A percentile compares a stretch with the other conserved stretches of the same genome.
These are phyloP conservation scores for Nemapogon koenigi DNA, from an alignment of 2,888 invertebrate species.

Conservation along the genomic window DNA sequence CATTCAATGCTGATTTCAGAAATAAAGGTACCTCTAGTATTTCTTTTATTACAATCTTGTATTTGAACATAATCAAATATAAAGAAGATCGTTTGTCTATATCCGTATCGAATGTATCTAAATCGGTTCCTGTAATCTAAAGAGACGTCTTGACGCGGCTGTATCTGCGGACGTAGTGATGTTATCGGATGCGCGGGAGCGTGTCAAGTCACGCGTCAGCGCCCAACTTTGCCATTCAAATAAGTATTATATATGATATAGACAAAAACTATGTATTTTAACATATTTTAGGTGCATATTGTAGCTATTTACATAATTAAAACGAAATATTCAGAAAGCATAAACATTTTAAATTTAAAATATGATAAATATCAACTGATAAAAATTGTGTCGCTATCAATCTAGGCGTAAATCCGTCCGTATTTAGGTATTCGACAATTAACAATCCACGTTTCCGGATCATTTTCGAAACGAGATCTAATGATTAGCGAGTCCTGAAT, in stretches of 20 bases:
- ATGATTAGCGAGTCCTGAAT: conserved; percentile 27
- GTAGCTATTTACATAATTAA: conserved; percentile 6
- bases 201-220: conserved; percentile 31
- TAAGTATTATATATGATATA: conserved; percentile 26
- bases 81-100: too few relatives aligned
- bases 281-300: conserved; percentile 2
- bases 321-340: conserved; percentile 7
- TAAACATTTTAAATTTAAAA: conserved; percentile 5
- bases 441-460: conserved; percentile 26
- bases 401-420: conserved; percentile 4
- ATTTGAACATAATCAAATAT: too few relatives aligned
- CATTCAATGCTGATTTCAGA: too few relatives aligned
- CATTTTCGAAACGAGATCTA: conserved; percentile 24
- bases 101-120: too few relatives aligned
- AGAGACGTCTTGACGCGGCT: conserved; percentile 9
- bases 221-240: conserved; percentile 21
- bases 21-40: too few relatives aligned
- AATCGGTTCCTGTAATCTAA: conserved; percentile 9
- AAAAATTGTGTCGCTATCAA: conserved; percentile 2
- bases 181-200: conserved; percentile 28
- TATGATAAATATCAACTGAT: conserved; percentile 4
- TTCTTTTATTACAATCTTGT: too few relatives aligned
- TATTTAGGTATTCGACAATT: conserved; percentile 19
- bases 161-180: conserved; percentile 21
- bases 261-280: conserved; percentile 7